These are phyloP conservation scores for Oeneis ivallda DNA, from an alignment of 2,888 invertebrate species.

Conservation along the genomic window DNA sequence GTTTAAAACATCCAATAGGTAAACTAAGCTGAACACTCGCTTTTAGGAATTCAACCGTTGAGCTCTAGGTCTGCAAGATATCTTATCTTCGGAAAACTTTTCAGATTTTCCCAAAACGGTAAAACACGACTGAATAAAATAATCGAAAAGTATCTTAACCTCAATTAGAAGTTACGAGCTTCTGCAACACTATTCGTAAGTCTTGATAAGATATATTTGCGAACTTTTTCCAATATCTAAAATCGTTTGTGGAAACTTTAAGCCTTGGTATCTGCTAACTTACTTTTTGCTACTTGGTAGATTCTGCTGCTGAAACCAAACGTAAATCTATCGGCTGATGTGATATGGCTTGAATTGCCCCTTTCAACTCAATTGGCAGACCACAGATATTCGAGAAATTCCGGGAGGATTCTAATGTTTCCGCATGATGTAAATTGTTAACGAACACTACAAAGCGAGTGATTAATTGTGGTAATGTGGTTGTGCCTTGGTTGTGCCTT, in stretches of 20 bases:
- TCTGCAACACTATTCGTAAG: neutral
- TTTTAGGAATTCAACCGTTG: neutral
- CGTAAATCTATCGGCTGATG: too few species aligned
- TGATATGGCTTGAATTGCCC: too few species aligned
- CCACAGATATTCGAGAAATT: too few species aligned
- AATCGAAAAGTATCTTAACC: neutral
- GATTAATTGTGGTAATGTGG: too few species aligned
- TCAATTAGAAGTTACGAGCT: conserved; percentile 2
- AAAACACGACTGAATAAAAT: conserved; percentile 1
- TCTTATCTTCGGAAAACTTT: neutral
- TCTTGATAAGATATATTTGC: conserved; percentile 3
- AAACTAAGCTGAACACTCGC: neutral
- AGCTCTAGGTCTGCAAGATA: neutral
- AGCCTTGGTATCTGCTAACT: too few species aligned
- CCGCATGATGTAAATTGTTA: too few species aligned
- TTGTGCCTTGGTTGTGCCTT: too few species aligned
- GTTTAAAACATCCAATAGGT: neutral
- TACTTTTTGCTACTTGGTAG: too few species aligned
- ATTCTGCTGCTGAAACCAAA: too few species aligned
- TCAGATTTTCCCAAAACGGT: neutral
- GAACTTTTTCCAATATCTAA: neutral
- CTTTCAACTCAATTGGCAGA: too few species aligned
- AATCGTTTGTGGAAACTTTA: neutral
- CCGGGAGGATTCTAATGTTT: too few species aligned
- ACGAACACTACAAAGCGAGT: too few species aligned